These are phyloP conservation scores for Neotoxoptera formosana DNA, from an alignment of 1,140 invertebrate genomes.

Conservation along the genomic window DNA sequence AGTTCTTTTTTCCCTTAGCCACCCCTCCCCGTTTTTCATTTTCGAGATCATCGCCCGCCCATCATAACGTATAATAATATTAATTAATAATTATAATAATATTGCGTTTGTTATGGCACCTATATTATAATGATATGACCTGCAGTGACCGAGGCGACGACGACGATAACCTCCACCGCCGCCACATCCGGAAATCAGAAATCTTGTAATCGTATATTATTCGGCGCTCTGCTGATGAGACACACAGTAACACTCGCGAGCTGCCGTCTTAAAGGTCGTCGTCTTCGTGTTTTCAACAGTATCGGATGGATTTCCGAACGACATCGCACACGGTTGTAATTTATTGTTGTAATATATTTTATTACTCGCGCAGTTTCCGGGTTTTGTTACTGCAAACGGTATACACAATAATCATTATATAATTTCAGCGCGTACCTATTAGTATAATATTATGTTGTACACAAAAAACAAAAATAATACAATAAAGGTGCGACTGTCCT, in stretches of 20 bases:
- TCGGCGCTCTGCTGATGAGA: too few relatives aligned
- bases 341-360: neutral
- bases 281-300: neutral
- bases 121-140: neutral
- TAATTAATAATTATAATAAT: too few relatives aligned
- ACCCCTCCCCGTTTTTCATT: too few relatives aligned
- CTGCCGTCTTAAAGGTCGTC: neutral
- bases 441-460: too few relatives aligned
- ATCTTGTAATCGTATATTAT: neutral
- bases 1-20: too few relatives aligned
- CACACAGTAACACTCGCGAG: too few relatives aligned
- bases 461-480: too few relatives aligned
- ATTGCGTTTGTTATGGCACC: neutral
- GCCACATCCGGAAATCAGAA: neutral
- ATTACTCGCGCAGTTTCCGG: neutral
- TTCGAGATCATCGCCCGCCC: too few relatives aligned
- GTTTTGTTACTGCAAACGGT: neutral
- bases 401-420: neutral
- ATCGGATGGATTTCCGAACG: neutral
- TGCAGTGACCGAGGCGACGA: neutral
- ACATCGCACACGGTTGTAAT: neutral
- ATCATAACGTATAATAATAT: too few relatives aligned
- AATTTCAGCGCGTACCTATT: neutral
- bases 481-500: too few relatives aligned
- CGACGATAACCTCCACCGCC: neutral